Percentiles rank a stretch among this genome's conserved stretches.
phyloP scores from a whole-genome alignment of 2,888 invertebrate species.

The Thera britannica region DNA sequence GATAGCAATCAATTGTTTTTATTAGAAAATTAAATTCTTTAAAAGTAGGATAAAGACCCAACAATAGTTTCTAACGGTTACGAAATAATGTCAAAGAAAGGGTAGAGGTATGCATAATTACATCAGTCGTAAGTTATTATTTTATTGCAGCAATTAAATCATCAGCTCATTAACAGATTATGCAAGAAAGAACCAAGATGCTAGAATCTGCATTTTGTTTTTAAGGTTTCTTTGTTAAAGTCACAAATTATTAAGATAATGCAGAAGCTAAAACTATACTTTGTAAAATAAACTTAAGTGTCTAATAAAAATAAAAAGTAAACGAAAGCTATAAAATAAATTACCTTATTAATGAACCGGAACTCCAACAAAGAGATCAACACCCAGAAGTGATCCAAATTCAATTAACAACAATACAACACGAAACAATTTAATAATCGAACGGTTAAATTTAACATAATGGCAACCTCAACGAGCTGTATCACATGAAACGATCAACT shows the following conservation, averaged over 20 bases:
- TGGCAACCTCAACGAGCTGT: slow-evolving; percentile 75
- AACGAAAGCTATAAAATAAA: slow-evolving; percentile 39
- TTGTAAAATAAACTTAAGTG: slow-evolving; percentile 7
- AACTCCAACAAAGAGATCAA: slow-evolving; percentile 58
- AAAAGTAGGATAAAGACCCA: neutral
- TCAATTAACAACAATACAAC: slow-evolving; percentile 61
- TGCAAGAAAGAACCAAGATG: slow-evolving; percentile 41
- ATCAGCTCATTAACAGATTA: slow-evolving; percentile 42
- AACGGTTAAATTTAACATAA: slow-evolving; percentile 81
- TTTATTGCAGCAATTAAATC: slow-evolving; percentile 43
- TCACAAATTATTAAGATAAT: slow-evolving; percentile 14
- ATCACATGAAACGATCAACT: slow-evolving; percentile 83
- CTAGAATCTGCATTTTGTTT: slow-evolving; percentile 30
- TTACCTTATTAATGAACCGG: slow-evolving; percentile 57
- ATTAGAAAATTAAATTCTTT: neutral
- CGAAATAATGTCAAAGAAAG: slow-evolving; percentile 39
- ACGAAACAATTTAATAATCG: slow-evolving; percentile 74
- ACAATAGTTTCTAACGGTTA: slow-evolving; percentile 16
- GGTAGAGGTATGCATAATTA: slow-evolving; percentile 34
- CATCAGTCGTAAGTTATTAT: slow-evolving; percentile 38
- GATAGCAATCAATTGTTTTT: too few relatives aligned
- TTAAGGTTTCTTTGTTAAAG: slow-evolving; percentile 40
- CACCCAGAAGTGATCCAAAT: slow-evolving; percentile 55
- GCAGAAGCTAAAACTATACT: slow-evolving; percentile 1
- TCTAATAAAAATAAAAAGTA: slow-evolving; percentile 16